Conservation (phyloP, 2,113 vertebrate species). For the Protomyctophum bolini region DNA sequence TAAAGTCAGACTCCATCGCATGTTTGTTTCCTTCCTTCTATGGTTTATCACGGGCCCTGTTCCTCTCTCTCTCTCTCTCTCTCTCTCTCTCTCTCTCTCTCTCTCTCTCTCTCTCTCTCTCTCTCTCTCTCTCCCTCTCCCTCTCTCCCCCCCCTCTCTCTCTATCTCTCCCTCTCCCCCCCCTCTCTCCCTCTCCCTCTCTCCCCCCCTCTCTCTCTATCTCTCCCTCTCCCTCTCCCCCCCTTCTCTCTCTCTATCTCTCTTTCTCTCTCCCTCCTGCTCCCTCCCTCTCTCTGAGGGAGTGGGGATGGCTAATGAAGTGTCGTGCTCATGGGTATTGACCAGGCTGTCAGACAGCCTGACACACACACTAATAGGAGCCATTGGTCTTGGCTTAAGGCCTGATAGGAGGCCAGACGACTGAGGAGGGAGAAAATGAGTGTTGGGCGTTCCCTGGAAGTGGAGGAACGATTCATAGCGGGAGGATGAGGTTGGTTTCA, state of each 20-base stretch:
- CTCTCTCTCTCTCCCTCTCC: constrained; percentile 85
- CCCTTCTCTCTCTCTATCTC: constrained; percentile 85
- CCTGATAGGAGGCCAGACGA: constrained; percentile 78
- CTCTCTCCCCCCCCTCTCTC: constrained; percentile 86
- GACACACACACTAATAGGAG: constrained; percentile 98
- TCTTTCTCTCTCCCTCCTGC: constrained; percentile 83
- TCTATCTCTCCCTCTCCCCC: constrained; percentile 81
- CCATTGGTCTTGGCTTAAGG: constrained; percentile 98
- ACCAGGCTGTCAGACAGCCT: constrained; percentile 96
- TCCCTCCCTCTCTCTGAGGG: constrained; percentile 87
- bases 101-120: constrained; percentile 85
- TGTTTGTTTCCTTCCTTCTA: constrained; percentile 79
- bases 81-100: constrained; percentile 89
- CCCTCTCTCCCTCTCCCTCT: constrained; percentile 89
- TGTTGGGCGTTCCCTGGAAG: constrained; percentile 33
- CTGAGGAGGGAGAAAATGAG: constrained; percentile 56
- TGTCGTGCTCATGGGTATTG: constrained; percentile 98
- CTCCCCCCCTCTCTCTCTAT: constrained; percentile 87
- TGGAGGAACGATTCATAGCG: constrained; percentile 57
- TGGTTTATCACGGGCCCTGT: constrained; percentile 89
- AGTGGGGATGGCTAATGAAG: constrained; percentile 98
- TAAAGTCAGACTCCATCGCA: constrained; percentile 75
- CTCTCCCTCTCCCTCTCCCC: constrained; percentile 85
- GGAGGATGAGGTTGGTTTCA: constrained; percentile 84
- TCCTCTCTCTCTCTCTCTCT: constrained; percentile 88